phyloP scores from a whole-genome alignment of 1,140 invertebrate genomes.

The Homalodisca vitripennis region DNA sequence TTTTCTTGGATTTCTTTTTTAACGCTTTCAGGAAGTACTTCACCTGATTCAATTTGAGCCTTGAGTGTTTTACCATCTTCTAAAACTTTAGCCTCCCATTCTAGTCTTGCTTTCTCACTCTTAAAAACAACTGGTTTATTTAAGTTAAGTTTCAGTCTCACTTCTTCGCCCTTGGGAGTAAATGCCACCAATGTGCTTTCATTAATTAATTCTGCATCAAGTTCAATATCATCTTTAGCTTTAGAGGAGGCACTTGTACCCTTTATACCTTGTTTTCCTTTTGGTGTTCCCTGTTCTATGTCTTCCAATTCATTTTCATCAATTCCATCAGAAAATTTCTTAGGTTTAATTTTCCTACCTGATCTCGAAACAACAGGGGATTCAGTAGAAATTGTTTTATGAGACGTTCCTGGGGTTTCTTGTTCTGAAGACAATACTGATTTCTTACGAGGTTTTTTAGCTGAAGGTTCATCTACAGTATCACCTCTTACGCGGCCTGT shows the following conservation, averaged over 20 bases:
- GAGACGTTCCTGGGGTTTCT: constrained; percentile 13
- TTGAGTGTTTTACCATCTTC: constrained; percentile 59
- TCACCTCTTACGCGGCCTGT: constrained; percentile 16
- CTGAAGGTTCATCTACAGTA: not conserved
- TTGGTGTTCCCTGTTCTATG: constrained; percentile 27
- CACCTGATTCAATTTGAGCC: constrained; percentile 57
- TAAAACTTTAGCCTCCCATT: constrained; percentile 60
- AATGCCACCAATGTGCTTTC: constrained; percentile 22
- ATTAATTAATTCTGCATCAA: constrained; percentile 27
- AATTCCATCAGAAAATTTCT: constrained; percentile 46
- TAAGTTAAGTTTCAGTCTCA: constrained; percentile 40
- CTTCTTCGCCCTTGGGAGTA: constrained; percentile 30
- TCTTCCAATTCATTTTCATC: constrained; percentile 32
- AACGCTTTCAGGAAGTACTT: constrained; percentile 58
- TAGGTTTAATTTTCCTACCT: constrained; percentile 72
- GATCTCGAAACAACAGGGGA: constrained; percentile 65
- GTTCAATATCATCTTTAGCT: constrained; percentile 9
- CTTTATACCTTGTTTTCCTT: constrained; percentile 9
- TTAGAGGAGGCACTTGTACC: not conserved
- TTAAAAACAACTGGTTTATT: constrained; percentile 52
- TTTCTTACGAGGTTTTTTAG: constrained; percentile 18
- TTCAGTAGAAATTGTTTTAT: constrained; percentile 1
- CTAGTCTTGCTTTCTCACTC: constrained; percentile 51
- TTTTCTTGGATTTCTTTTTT: constrained; percentile 48
- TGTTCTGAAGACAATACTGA: constrained; percentile 12